phyloP scores from a whole-genome alignment of 2,888 invertebrate species.

The Carabus problematicus region DNA sequence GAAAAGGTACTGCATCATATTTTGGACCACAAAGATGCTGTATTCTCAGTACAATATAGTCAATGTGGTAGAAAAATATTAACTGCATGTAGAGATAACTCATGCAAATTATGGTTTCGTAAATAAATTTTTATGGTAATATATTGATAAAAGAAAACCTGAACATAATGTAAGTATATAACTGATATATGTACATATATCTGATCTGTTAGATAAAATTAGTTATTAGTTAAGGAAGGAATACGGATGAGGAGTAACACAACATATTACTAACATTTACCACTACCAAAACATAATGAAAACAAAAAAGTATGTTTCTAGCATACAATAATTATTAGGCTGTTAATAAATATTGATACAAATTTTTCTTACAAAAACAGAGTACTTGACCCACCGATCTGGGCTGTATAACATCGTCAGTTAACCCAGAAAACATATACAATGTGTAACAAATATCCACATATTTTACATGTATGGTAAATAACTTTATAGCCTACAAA shows the following conservation, averaged over 20 bases:
- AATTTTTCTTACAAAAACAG: slow-evolving; percentile 57
- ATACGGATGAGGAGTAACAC: no score
- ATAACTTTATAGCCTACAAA: slow-evolving; percentile 19
- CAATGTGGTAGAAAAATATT: slow-evolving; percentile 19
- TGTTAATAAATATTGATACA: slow-evolving; percentile 57
- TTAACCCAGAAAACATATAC: slow-evolving; percentile 47
- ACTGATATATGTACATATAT: no score
- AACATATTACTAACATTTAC: not conserved
- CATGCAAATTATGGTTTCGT: slow-evolving; percentile 27
- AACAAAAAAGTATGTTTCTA: slow-evolving; percentile 47
- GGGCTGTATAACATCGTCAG: slow-evolving; percentile 44
- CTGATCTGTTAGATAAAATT: no score
- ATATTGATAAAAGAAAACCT: no score
- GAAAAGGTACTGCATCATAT: not conserved
- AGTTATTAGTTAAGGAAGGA: no score
- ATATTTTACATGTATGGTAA: slow-evolving; percentile 57
- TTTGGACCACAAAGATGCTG: slow-evolving; percentile 11
- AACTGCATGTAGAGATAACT: slow-evolving; percentile 24
- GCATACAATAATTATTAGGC: slow-evolving; percentile 57
- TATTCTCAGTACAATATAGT: slow-evolving; percentile 15
- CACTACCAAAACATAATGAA: not conserved
- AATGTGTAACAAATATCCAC: slow-evolving; percentile 56
- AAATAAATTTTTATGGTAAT: not conserved
- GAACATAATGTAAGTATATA: no score
- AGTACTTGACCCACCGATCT: slow-evolving; percentile 50